Evolutionary conservation across 2,113 vertebrate genomes (phyloP).

Genomic region (Mustelus asterias): DNA sequence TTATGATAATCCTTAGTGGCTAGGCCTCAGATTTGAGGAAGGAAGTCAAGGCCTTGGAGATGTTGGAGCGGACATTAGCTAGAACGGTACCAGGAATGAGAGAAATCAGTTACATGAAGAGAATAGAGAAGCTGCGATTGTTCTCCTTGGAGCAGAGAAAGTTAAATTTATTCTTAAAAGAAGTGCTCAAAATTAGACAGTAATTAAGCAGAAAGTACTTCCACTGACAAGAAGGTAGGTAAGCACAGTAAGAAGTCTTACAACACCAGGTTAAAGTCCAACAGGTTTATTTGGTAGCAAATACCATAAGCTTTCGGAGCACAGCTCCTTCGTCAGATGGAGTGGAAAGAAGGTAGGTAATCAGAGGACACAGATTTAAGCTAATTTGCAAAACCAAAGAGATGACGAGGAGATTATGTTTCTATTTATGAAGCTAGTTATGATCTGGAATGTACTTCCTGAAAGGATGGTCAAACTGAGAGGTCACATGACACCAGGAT

Average conservation of each 20-base stretch:
- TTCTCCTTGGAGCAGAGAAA: not conserved
- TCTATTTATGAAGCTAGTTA: not conserved
- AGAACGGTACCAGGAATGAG: not conserved
- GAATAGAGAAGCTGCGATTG: not conserved
- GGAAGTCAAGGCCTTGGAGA: not conserved
- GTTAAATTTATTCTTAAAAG: not conserved
- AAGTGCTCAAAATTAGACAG: not conserved
- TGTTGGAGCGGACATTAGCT: not conserved
- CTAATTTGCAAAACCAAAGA: not conserved
- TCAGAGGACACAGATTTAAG: not conserved
- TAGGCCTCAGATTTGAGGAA: not conserved
- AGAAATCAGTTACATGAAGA: not conserved
- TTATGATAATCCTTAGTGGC: not conserved
- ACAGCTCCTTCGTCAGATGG: too few species aligned
- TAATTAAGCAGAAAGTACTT: not conserved
- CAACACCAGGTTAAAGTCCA: too few species aligned
- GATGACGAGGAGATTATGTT: not conserved
- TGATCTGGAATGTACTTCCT: not conserved
- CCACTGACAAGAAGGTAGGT: not conserved
- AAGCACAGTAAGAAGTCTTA: too few species aligned
- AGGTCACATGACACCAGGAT: too few species aligned
- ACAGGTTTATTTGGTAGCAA: too few species aligned
- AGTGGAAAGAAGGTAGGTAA: too few species aligned
- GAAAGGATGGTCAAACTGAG: not conserved
- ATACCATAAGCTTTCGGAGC: too few species aligned